Evolutionary conservation across 1,140 invertebrate species (phyloP).

Genomic region (Papilio polyxenes): DNA sequence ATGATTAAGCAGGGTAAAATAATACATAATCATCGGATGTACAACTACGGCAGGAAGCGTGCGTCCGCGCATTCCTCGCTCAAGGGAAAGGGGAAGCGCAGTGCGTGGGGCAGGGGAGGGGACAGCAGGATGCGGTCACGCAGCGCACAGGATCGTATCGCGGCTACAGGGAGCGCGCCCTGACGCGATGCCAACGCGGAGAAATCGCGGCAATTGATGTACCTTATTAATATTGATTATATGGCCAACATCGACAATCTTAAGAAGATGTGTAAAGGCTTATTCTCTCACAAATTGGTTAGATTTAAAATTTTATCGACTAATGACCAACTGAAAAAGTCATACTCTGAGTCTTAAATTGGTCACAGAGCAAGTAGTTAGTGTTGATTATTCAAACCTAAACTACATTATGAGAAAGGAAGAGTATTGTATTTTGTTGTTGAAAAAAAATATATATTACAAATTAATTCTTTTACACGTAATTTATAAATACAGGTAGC

Average conservation of each 20-base stretch:
- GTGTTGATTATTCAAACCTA: too few species aligned
- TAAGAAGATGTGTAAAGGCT: not conserved
- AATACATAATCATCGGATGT: conserved; percentile 11
- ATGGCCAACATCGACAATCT: not conserved
- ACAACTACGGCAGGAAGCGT: conserved; percentile 6
- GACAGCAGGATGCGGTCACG: conserved; percentile 69
- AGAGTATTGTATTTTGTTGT: too few species aligned
- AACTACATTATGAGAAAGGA: too few species aligned
- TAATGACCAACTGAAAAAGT: too few species aligned
- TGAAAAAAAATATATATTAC: too few species aligned
- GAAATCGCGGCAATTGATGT: conserved; percentile 48
- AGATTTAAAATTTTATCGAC: too few species aligned
- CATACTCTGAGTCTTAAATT: too few species aligned
- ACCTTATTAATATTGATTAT: not conserved
- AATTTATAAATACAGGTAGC: not conserved
- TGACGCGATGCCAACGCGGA: conserved; percentile 55
- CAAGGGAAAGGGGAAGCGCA: not conserved
- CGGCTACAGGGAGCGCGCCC: conserved; percentile 48
- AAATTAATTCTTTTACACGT: too few species aligned
- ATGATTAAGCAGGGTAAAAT: not conserved
- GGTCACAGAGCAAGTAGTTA: too few species aligned
- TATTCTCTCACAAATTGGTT: not conserved
- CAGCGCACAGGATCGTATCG: conserved; percentile 71
- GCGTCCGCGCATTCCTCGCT: conserved; percentile 28
- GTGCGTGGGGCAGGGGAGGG: not conserved